Evolutionary conservation across 1,140 invertebrate genomes (phyloP), one percentile per base, ranked within the genome.

Genomic region (Rhopalosiphum maidis): DNA sequence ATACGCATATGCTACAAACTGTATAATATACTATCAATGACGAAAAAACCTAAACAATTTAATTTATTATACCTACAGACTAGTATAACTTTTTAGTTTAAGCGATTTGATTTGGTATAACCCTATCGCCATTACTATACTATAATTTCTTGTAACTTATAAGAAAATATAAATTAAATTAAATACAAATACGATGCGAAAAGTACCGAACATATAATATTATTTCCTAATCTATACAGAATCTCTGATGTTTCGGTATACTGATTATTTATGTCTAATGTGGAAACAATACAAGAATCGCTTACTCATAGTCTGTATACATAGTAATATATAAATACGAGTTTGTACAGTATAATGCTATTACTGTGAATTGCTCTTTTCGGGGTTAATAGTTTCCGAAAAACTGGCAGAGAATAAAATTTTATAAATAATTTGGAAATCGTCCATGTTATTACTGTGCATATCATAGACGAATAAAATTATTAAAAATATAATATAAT

Each of bases 311-410:
- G 46, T 35, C n/a, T 51, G n/a, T 88, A 35, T 46, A 87, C 43
- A 46, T 30, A 48, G 43, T 87, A 48, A 18, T 9, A n/a, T n/a
- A 48, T 87, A 87, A n/a, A 30, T 87, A 48, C 30, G 18, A 48
- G 51, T 88, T 88, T 88, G 7, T 88, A 88, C 46, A 51, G 87
- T 88, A 54, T 88, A 88, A 88, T 54, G 48, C 21, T 23, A 88
- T 60, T 68, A 82, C 35, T 51, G 43, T 35, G 55, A 91, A 68
- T 68, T 41, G 55, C 55, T 35, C 2, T 48, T 60, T 23, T 23
- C 23, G 11, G 18, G 55, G 55, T 46, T 60, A 35, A 68, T 68
- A 21, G 90, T 60, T 60, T 85, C 46, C 48, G 77, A 43, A 85
- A 37, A 93, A 22, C 30, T 89, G 35, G 21, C 6, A 7, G 11